A percentile compares a stretch with the other conserved stretches of the same genome.
These are phyloP conservation scores for Casuarius casuarius DNA, from an alignment of 2,113 vertebrate genomes.

Conservation along the genomic window DNA sequence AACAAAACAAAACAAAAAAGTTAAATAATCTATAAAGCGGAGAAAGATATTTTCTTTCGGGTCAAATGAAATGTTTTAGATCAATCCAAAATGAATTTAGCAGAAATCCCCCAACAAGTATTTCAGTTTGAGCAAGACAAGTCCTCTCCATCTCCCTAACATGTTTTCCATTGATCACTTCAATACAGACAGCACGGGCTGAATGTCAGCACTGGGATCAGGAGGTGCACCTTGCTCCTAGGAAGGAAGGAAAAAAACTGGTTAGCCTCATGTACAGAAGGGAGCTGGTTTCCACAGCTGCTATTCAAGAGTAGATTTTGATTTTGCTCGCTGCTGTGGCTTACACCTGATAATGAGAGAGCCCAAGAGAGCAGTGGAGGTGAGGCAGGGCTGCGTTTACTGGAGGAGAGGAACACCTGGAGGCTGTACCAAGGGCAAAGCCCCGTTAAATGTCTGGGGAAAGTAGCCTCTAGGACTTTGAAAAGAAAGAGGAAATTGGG, in stretches of 20 bases:
- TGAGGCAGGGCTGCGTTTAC: neutral
- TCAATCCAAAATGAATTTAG: slow-evolving; percentile 61
- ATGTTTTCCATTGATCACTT: slow-evolving; percentile 51
- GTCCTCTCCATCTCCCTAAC: slow-evolving; percentile 56
- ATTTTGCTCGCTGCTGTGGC: neutral
- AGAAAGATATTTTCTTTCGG: slow-evolving; percentile 31
- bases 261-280: neutral
- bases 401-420: neutral
- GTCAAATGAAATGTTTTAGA: slow-evolving; percentile 42
- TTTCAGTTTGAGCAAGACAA: slow-evolving; percentile 49
- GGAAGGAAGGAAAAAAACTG: neutral
- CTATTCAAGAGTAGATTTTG: neutral
- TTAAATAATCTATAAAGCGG: slow-evolving; percentile 17
- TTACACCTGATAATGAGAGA: neutral
- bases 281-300: neutral
- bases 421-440: neutral
- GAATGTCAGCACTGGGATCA: slow-evolving; percentile 11
- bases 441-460: neutral
- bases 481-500: neutral
- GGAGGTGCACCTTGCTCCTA: neutral
- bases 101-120: slow-evolving; percentile 6
- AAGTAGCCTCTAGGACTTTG: neutral
- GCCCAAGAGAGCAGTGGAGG: neutral
- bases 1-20: neutral
- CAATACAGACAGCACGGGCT: neutral